Percentiles rank a stretch among this genome's conserved stretches.
Evolutionary conservation across 2,797 vertebrate genomes (phyloP).

Genomic region (Pteropus rufus): DNA sequence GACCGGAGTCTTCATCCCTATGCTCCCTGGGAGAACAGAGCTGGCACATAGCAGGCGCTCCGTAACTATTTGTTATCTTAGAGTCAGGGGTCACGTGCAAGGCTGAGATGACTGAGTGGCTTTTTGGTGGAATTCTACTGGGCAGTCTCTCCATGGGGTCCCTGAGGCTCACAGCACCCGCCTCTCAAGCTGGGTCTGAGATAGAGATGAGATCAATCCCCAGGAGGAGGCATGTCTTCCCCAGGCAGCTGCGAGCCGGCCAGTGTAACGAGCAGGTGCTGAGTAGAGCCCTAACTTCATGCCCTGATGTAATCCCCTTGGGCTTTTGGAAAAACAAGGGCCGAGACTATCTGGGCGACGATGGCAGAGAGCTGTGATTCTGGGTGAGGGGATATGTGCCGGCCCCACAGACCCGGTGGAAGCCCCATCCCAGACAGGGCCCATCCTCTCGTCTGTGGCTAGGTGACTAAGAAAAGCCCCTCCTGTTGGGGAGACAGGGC

Average conservation of each 20-base stretch:
- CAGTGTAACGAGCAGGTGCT: background rate
- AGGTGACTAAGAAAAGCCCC: conserved; percentile 31
- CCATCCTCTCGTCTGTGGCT: background rate
- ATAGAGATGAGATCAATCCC: background rate
- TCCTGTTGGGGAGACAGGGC: background rate
- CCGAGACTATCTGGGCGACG: background rate
- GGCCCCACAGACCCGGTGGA: background rate
- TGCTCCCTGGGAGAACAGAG: accelerated
- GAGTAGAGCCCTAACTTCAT: background rate
- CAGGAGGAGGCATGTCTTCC: accelerated
- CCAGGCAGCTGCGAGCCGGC: accelerated
- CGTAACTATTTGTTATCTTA: accelerated
- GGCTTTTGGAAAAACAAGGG: conserved; percentile 27
- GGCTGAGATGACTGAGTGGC: background rate
- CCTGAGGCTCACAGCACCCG: background rate
- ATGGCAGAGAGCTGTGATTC: background rate
- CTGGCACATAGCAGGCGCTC: accelerated
- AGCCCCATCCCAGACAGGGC: background rate
- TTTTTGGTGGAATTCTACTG: background rate
- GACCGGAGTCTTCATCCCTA: accelerated
- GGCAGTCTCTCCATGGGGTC: background rate
- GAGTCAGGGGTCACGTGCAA: background rate
- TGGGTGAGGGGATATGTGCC: background rate
- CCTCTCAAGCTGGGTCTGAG: background rate
- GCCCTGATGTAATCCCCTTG: background rate